Base-by-base conservation (phyloP, 2,113 vertebrate species). In the Pogona vitticeps region DNA sequence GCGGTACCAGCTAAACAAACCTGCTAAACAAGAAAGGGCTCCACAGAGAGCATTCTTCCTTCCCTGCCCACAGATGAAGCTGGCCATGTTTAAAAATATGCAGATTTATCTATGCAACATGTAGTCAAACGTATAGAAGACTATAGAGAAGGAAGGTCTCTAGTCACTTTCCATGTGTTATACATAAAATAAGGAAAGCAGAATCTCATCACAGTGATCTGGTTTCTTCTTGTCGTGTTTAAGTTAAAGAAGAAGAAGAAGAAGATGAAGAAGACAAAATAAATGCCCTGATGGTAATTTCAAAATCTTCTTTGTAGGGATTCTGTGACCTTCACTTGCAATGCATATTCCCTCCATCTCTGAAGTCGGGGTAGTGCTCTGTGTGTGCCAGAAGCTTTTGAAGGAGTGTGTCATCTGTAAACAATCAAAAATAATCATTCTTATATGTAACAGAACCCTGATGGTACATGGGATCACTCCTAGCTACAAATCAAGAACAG, bases 401-500 rank as follows among this genome's bases (percentile, higher is more conserved):
- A 59, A 70, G 31, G n/a, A 38, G 76, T 75, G 56, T 21, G 1
- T 71, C 71, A 21, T 40, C 26, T 33, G 31, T 23, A 59, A 78
- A 84, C 61, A 31, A 21, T 75, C 40, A 28, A 7, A 40, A 85
- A 77, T 18, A 56, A 1, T 77, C 87, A 5, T 33, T 40, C 10
- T 52, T 86, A 14, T 12, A 82, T 70, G 79, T 38, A 86, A 63
- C 8, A 76, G 31, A 0, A 0, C 0, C 13, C 14, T 81, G 9
- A 18, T 82, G 56, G 23, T 2, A 18, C 0, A 6, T 26, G 36
- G 59, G 13, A 21, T 38, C 52, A 76, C 0, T 82, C 91, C 31
- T 42, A 59, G 23, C 21, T 31, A 6, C 33, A 90, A 33, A 18
- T 82, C 72, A 80, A 59, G 91, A 87, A 59, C n/a, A 59, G 14